These are phyloP conservation scores for Pachyuromys duprasi DNA, from an alignment of 2,797 vertebrate species.

Conservation along the genomic window DNA sequence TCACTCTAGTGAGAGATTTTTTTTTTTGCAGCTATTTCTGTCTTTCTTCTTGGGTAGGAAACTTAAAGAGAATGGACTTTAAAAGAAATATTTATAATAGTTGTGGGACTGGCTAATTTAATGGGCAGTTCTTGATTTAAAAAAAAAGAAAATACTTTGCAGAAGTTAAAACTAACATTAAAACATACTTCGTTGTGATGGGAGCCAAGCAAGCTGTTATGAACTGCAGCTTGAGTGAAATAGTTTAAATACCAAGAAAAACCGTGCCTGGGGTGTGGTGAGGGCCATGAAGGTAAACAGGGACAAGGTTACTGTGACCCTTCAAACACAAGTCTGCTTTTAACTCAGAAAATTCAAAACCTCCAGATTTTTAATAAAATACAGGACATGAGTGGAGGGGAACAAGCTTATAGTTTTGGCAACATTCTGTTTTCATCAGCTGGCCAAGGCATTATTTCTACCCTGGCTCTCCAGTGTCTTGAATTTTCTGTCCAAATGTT, in stretches of 20 bases:
- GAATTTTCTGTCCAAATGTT: conserved; percentile 28
- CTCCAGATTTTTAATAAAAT: conserved; percentile 47
- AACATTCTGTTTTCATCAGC: not conserved
- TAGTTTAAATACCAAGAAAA: conserved; percentile 49
- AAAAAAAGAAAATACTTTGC: conserved; percentile 43
- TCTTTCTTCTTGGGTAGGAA: not conserved
- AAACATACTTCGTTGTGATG: not conserved
- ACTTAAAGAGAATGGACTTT: conserved; percentile 34
- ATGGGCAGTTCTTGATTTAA: conserved; percentile 21
- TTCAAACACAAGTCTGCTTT: conserved; percentile 65
- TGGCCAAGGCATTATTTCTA: not conserved
- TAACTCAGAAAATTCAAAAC: conserved; percentile 59
- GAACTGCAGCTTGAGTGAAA: not conserved
- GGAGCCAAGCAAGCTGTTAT: not conserved
- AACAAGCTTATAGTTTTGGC: not conserved
- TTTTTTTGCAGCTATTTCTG: conserved; percentile 23
- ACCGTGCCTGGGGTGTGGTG: not conserved
- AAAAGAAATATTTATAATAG: conserved; percentile 54
- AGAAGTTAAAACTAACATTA: conserved; percentile 43
- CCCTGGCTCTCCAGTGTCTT: not conserved
- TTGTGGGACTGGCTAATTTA: conserved; percentile 39
- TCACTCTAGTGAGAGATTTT: conserved; percentile 37
- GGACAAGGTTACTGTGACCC: not conserved
- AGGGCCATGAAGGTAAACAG: conserved; percentile 24
- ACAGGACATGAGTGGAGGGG: not conserved